Percentiles rank a stretch among this genome's conserved stretches.
These are phyloP conservation scores for Toxotes lorentzi DNA, from an alignment of 2,797 vertebrate genomes.

Conservation along the genomic window DNA sequence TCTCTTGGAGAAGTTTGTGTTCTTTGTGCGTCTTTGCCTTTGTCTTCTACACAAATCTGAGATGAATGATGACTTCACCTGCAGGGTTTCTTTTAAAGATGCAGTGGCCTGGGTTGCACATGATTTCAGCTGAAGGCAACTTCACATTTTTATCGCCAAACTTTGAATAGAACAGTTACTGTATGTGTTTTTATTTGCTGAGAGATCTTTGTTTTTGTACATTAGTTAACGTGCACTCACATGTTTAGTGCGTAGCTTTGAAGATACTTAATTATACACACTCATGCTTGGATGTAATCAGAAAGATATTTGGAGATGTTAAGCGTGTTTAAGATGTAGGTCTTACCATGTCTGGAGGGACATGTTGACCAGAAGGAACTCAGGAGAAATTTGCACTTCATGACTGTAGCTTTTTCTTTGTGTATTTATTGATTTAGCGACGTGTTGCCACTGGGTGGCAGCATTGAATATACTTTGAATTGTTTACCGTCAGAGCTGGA, in stretches of 20 bases:
- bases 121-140: conserved; percentile 14
- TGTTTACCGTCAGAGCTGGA: conserved; percentile 50
- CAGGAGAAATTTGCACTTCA: conserved; percentile 64
- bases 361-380: conserved; percentile 16
- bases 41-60: conserved; percentile 5
- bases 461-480: conserved; percentile 42
- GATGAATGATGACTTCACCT: not conserved
- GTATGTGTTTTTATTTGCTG: not conserved
- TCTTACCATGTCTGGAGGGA: conserved; percentile 10
- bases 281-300: conserved; percentile 21
- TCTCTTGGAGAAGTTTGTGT: conserved; percentile 1
- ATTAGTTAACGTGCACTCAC: conserved; percentile 13
- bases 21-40: not conserved
- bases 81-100: not conserved
- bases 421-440: conserved; percentile 62
- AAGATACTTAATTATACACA: conserved; percentile 4
- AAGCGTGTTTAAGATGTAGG: not conserved
- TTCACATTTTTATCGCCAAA: conserved; percentile 28
- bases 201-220: not conserved
- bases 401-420: conserved; percentile 30
- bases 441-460: conserved; percentile 76
- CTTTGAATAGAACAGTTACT: conserved; percentile 17
- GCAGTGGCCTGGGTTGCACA: not conserved
- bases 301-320: not conserved
- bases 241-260: conserved; percentile 18